These are phyloP conservation scores for Cyrtorhinus lividipennis DNA, from an alignment of 1,140 invertebrate genomes.

Conservation along the genomic window DNA sequence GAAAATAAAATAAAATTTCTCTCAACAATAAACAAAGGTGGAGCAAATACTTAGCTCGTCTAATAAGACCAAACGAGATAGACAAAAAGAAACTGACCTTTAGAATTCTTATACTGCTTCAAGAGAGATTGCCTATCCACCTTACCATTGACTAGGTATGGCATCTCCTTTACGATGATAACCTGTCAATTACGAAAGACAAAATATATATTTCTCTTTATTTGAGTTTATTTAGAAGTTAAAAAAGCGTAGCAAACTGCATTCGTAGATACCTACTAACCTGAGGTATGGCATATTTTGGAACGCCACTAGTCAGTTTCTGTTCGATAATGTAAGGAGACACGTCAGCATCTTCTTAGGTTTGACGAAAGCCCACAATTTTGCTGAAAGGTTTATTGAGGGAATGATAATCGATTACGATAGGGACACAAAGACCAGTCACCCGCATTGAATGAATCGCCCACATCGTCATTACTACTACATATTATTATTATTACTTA, in stretches of 20 bases:
- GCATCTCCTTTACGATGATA: constrained; percentile 52
- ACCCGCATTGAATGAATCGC: too few relatives aligned
- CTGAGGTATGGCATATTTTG: constrained; percentile 64
- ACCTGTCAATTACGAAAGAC: constrained; percentile 36
- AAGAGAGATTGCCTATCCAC: constrained; percentile 61
- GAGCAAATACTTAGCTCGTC: neutral
- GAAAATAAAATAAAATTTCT: too few relatives aligned
- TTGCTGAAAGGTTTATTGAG: constrained; percentile 34
- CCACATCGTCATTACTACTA: too few relatives aligned
- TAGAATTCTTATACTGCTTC: constrained; percentile 40
- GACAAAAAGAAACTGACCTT: constrained; percentile 11
- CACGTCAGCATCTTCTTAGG: constrained; percentile 34
- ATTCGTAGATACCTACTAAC: too few relatives aligned
- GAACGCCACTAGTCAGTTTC: constrained; percentile 42
- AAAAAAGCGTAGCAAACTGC: too few relatives aligned
- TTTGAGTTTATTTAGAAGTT: too few relatives aligned
- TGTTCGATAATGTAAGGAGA: constrained; percentile 47
- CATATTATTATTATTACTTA: too few relatives aligned
- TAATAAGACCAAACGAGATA: constrained; percentile 9
- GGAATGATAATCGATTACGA: neutral
- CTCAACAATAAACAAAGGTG: neutral
- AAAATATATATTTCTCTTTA: constrained; percentile 12
- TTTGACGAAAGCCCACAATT: constrained; percentile 56
- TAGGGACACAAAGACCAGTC: too few relatives aligned
- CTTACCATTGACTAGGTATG: constrained; percentile 70